Conservation (phyloP, 30 jellyfish, hydroid and myxozoan genomes). For the Phacellophora camtschatica region DNA sequence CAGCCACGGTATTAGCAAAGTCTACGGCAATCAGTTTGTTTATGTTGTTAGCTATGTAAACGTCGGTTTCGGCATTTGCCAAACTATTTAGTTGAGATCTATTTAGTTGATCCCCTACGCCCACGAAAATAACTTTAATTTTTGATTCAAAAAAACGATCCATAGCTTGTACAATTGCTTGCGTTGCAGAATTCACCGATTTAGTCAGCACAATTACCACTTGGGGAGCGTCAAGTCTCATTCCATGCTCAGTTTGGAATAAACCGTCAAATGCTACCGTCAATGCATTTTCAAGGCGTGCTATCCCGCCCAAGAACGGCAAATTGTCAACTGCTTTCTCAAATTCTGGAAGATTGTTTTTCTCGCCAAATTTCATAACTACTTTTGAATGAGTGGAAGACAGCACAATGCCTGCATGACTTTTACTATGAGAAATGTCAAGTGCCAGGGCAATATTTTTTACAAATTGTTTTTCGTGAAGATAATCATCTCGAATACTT, state of each 20-base stretch:
- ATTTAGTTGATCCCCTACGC: constrained; percentile 41
- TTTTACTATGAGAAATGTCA: constrained; percentile 16
- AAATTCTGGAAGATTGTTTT: constrained; percentile 6
- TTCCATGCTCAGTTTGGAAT: constrained; percentile 49
- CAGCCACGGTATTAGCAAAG: constrained; percentile 3
- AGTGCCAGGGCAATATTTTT: constrained; percentile 18
- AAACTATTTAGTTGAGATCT: constrained; percentile 9
- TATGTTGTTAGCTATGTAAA: constrained; percentile 32
- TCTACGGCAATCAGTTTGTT: constrained; percentile 28
- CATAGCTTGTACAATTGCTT: constrained; percentile 40
- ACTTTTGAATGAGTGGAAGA: constrained; percentile 40
- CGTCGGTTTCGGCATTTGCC: constrained; percentile 28
- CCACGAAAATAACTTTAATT: constrained; percentile 47
- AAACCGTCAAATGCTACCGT: constrained; percentile 16
- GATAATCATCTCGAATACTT: constrained; percentile 28
- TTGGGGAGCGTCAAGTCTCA: constrained; percentile 57
- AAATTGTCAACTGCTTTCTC: constrained; percentile 48
- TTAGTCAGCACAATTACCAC: constrained; percentile 59
- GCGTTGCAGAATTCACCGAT: constrained; percentile 35
- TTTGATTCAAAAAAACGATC: constrained; percentile 49
- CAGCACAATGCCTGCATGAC: constrained; percentile 62
- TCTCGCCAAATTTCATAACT: constrained; percentile 31
- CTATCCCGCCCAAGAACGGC: constrained; percentile 41
- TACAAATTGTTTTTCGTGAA: constrained; percentile 46
- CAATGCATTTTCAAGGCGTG: constrained; percentile 61